phyloP scores from a whole-genome alignment of 1,140 invertebrate genomes.

The Tetranychus cinnabarinus region DNA sequence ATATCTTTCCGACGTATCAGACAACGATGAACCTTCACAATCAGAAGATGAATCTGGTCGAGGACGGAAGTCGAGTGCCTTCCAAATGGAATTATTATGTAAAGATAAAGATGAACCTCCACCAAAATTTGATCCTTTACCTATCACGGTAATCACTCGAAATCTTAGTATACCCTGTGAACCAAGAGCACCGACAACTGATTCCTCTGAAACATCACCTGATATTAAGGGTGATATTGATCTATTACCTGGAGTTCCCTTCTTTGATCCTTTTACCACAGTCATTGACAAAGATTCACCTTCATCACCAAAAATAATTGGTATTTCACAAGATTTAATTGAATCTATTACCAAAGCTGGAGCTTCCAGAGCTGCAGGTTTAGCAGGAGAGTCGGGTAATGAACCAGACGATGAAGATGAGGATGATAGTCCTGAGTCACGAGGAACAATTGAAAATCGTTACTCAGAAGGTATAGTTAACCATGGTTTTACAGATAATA shows the following conservation, averaged over 20 bases:
- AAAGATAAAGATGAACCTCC: background rate
- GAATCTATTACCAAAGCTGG: background rate
- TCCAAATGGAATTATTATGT: slow-evolving; percentile 1
- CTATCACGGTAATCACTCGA: background rate
- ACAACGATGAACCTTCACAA: background rate
- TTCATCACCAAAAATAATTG: background rate
- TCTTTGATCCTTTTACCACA: slow-evolving; percentile 8
- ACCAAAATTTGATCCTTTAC: background rate
- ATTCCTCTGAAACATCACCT: background rate
- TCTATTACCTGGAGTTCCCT: background rate
- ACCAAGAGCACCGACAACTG: background rate
- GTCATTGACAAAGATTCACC: slow-evolving; percentile 3
- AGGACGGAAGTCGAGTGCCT: slow-evolving; percentile 2
- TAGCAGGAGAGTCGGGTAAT: background rate
- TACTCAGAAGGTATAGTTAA: background rate
- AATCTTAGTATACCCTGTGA: background rate
- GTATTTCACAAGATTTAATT: background rate
- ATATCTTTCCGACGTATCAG: slow-evolving; percentile 1
- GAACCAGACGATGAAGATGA: background rate
- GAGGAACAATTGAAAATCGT: background rate
- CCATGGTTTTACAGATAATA: background rate
- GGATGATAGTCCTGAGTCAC: background rate
- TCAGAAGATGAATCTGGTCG: background rate
- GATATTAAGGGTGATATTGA: background rate
- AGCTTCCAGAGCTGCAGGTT: background rate